Evolutionary conservation across 2,888 invertebrate genomes (phyloP).

Genomic region (Macrophya alboannulata): DNA sequence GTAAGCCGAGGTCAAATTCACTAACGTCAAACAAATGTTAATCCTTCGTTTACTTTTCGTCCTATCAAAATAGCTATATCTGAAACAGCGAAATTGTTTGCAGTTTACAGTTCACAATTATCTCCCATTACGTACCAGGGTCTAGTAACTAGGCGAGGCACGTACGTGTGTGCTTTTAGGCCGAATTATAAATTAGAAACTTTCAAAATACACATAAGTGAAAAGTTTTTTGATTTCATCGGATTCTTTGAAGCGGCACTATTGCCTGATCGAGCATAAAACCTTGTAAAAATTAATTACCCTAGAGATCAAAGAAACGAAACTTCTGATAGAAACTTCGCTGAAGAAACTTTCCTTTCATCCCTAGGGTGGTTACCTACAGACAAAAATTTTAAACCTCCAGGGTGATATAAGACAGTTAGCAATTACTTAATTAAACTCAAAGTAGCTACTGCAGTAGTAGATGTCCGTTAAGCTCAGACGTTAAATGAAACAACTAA

Average conservation of each 20-base stretch:
- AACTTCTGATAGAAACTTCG: slow-evolving; percentile 10
- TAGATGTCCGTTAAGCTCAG: background rate
- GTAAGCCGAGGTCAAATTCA: slow-evolving; percentile 9
- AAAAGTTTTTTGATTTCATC: background rate
- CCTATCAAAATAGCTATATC: background rate
- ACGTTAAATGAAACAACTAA: background rate
- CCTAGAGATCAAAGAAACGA: slow-evolving; percentile 30
- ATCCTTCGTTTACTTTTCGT: background rate
- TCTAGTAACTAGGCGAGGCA: too few species aligned
- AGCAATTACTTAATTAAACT: slow-evolving; percentile 49
- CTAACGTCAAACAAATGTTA: slow-evolving; percentile 8
- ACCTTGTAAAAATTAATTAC: slow-evolving; percentile 14
- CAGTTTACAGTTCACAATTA: background rate
- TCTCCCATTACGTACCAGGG: background rate
- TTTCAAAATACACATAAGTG: background rate
- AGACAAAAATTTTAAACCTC: background rate
- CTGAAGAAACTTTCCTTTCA: slow-evolving; percentile 18
- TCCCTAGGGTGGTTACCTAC: background rate
- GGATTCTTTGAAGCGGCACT: background rate
- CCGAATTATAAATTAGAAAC: background rate
- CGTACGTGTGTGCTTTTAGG: background rate
- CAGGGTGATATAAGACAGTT: background rate
- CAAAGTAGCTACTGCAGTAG: background rate
- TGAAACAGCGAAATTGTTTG: background rate
- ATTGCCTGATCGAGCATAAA: background rate